These are phyloP conservation scores for Blastobasis adustella DNA, from an alignment of 2,888 invertebrate species.

Conservation along the genomic window DNA sequence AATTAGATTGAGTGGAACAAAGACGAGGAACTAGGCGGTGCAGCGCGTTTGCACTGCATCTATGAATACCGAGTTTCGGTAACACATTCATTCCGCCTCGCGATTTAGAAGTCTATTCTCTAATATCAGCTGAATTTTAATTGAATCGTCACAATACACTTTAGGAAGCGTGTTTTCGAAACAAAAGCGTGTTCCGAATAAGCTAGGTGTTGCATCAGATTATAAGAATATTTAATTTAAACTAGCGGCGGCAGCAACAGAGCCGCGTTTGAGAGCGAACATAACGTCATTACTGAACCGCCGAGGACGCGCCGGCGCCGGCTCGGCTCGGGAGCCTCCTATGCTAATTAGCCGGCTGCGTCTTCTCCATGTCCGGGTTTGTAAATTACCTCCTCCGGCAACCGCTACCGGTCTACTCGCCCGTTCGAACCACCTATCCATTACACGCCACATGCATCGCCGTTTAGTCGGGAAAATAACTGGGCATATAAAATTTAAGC, in stretches of 20 bases:
- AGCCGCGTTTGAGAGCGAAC: conserved; percentile 12
- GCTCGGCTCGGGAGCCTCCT: conserved; percentile 18
- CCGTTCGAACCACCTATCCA: conserved; percentile 8
- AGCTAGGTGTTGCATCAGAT: too few relatives aligned
- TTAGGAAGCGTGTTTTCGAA: too few relatives aligned
- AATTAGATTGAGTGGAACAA: conserved; percentile 51
- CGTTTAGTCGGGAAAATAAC: too few relatives aligned
- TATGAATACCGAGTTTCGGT: background rate
- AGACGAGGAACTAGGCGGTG: conserved; percentile 17
- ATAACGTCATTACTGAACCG: conserved; percentile 21
- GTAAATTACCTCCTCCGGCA: conserved; percentile 22
- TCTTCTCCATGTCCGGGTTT: conserved; percentile 20
- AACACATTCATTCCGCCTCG: too few relatives aligned
- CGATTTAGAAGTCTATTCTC: too few relatives aligned
- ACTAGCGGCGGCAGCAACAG: background rate
- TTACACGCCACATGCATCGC: too few relatives aligned
- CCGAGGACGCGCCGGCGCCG: conserved; percentile 10
- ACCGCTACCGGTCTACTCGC: conserved; percentile 18
- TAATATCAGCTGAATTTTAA: too few relatives aligned
- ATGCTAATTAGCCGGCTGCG: conserved; percentile 26
- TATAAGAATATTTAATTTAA: conserved; percentile 4
- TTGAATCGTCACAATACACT: too few relatives aligned
- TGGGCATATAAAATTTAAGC: too few relatives aligned
- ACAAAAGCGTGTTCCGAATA: too few relatives aligned
- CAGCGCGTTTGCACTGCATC: conserved; percentile 24